Evolutionary conservation across 2,113 vertebrate species (phyloP).

Genomic region (Forbesichthys papilliferus): DNA sequence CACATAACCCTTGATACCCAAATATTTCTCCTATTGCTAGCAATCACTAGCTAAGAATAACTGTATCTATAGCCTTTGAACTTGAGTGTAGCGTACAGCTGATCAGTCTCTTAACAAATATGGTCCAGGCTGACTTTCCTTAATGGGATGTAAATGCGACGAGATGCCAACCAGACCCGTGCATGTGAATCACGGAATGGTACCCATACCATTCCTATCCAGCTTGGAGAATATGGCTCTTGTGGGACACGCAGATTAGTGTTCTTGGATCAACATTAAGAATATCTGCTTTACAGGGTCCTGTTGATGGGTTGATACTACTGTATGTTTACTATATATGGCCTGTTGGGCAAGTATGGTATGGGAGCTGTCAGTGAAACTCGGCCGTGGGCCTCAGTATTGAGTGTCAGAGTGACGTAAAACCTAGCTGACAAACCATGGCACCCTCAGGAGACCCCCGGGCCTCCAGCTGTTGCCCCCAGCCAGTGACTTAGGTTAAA

Average conservation of each 20-base stretch:
- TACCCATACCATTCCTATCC: too few relatives aligned
- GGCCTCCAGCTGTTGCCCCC: conserved; percentile 52
- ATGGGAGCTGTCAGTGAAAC: conserved; percentile 36
- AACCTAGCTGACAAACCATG: conserved; percentile 48
- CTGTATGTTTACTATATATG: conserved; percentile 33
- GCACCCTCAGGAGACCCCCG: conserved; percentile 51
- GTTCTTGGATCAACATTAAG: conserved; percentile 38
- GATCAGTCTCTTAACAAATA: conserved; percentile 28
- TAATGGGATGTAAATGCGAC: too few relatives aligned
- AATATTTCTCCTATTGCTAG: conserved; percentile 23
- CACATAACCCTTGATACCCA: conserved; percentile 44
- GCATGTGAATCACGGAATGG: too few relatives aligned
- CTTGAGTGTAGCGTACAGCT: background rate
- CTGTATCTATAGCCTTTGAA: conserved; percentile 22
- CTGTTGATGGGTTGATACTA: conserved; percentile 48
- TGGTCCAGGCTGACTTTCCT: conserved; percentile 10
- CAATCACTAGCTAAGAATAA: conserved; percentile 34
- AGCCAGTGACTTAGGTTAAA: conserved; percentile 52
- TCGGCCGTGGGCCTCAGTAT: conserved; percentile 40
- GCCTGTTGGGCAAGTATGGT: conserved; percentile 28
- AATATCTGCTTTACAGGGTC: conserved; percentile 40
- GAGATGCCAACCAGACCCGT: too few relatives aligned
- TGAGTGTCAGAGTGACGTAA: conserved; percentile 60
- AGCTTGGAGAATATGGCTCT: background rate
- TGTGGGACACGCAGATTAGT: conserved; percentile 38